Evolutionary conservation across 2,797 vertebrate genomes (phyloP).

Genomic region (Thamnophis elegans): DNA sequence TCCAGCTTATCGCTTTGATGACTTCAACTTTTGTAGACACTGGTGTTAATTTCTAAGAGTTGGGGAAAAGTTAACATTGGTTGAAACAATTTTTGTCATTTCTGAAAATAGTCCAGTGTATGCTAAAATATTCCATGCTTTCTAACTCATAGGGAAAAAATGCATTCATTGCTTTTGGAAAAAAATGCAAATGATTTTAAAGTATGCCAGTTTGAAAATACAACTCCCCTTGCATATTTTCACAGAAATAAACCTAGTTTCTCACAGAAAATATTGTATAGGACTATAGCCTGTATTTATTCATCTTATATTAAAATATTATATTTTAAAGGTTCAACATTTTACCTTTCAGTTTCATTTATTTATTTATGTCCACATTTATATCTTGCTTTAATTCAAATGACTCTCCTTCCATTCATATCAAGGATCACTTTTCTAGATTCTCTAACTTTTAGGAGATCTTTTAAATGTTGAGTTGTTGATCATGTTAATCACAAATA

Average conservation of each 20-base stretch:
- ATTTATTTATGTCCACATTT: background rate
- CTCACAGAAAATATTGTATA: background rate
- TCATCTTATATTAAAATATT: background rate
- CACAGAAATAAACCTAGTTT: background rate
- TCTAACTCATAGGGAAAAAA: conserved; percentile 1
- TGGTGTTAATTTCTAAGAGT: conserved; percentile 20
- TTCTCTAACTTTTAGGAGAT: background rate
- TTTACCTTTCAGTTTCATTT: background rate
- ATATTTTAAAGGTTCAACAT: background rate
- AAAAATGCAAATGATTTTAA: background rate
- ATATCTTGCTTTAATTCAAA: background rate
- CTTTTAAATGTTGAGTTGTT: background rate
- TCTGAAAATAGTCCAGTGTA: conserved; percentile 10
- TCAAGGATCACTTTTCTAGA: background rate
- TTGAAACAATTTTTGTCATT: conserved; percentile 17
- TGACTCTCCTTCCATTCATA: background rate
- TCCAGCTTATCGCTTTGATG: background rate
- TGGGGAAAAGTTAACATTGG: conserved; percentile 27
- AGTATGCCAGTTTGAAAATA: background rate
- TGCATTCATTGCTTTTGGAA: background rate
- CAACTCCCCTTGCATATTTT: background rate
- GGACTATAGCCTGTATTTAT: background rate
- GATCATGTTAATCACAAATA: background rate
- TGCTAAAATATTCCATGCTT: background rate
- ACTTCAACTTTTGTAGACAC: conserved; percentile 4